These are phyloP conservation scores for Rhopalosiphum nymphaeae DNA, from an alignment of 2,888 invertebrate species.

Conservation along the genomic window DNA sequence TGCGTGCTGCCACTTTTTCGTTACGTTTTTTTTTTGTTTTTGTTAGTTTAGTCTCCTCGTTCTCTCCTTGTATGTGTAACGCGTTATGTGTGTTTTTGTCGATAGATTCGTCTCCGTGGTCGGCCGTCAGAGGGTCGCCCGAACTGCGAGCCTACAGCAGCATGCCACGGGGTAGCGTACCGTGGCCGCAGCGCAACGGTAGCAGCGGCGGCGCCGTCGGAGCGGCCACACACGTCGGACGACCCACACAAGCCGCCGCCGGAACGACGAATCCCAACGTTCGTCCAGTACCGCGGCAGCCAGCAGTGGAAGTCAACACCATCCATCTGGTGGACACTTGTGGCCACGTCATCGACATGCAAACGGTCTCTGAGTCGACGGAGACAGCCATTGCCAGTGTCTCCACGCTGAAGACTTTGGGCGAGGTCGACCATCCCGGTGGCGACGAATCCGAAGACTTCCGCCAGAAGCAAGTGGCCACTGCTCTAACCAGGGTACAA, in stretches of 20 bases:
- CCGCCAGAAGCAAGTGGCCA: neutral
- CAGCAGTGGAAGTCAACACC: neutral
- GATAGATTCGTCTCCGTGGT: conserved; percentile 70
- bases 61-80: neutral
- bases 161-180: conserved; percentile 71
- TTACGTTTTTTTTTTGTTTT: neutral
- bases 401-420: neutral
- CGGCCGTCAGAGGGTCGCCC: conserved; percentile 72
- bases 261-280: neutral
- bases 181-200: conserved; percentile 65
- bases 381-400: neutral
- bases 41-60: neutral
- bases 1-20: conserved; percentile 1
- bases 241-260: neutral
- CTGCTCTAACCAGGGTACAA: neutral
- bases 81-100: conserved; percentile 35
- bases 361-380: neutral
- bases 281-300: neutral
- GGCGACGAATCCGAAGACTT: neutral
- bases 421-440: neutral
- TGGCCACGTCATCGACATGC: conserved; percentile 34
- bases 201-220: conserved; percentile 67
- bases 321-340: conserved; percentile 59
- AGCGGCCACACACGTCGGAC: neutral
- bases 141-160: conserved; percentile 76